A percentile compares a stretch with the other conserved stretches of the same genome.
These are phyloP conservation scores for Corythornis leucogaster DNA, from an alignment of 2,797 vertebrate genomes.

Conservation along the genomic window DNA sequence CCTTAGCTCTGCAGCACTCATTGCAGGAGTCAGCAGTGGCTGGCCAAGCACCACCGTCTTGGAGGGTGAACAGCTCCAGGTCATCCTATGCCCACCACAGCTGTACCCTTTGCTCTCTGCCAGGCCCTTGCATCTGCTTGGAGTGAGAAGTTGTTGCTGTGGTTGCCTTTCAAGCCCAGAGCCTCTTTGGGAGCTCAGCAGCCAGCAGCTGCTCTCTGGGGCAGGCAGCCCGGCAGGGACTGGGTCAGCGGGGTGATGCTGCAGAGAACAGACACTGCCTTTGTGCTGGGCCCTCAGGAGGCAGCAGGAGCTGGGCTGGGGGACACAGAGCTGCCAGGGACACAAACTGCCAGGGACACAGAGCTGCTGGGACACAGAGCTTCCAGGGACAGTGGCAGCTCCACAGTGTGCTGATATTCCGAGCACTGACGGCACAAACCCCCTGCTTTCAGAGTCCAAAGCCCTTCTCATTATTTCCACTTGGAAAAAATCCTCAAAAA, in stretches of 20 bases:
- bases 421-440: not conserved
- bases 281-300: slow-evolving; percentile 32
- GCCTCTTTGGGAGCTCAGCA: not conserved
- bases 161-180: not conserved
- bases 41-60: not conserved
- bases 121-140: not conserved
- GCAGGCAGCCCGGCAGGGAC: not conserved
- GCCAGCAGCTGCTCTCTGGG: not conserved
- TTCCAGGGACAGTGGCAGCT: not conserved
- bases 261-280: slow-evolving; percentile 58
- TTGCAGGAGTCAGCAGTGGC: not conserved
- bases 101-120: not conserved
- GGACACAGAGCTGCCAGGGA: not conserved
- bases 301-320: not conserved
- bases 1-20: fast-evolving
- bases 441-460: not conserved
- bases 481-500: not conserved
- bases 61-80: not conserved
- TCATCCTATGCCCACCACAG: not conserved
- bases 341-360: not conserved
- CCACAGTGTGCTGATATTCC: not conserved
- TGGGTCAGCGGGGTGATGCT: not conserved
- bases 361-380: not conserved
- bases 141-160: not conserved
- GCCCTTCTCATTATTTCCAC: not conserved